A percentile compares a stretch with the other conserved stretches of the same genome.
phyloP scores from a whole-genome alignment of 2,888 invertebrate genomes.

The Drosophila testacea region DNA sequence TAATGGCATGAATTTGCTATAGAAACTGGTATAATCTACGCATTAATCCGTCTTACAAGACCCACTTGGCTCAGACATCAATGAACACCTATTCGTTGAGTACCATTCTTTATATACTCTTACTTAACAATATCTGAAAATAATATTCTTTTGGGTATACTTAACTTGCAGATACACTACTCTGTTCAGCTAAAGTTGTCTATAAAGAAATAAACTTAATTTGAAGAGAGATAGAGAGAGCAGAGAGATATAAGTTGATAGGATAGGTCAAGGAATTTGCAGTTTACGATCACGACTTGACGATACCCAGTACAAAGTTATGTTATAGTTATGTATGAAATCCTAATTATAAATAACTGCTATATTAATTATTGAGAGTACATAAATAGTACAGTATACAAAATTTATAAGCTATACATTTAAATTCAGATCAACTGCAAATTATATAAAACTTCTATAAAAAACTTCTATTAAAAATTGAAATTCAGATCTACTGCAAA shows the following conservation, averaged over 20 bases:
- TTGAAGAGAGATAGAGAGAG: neutral
- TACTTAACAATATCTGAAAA: neutral
- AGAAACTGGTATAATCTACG: slow-evolving; percentile 43
- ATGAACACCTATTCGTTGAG: neutral
- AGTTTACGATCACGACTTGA: too few relatives aligned
- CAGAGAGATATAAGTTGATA: too few relatives aligned
- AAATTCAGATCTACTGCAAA: too few relatives aligned
- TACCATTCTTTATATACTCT: slow-evolving; percentile 12
- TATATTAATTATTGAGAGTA: neutral
- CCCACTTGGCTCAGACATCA: slow-evolving; percentile 9
- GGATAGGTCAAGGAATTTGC: too few relatives aligned
- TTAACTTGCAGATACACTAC: neutral
- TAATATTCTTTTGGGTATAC: neutral
- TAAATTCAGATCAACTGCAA: too few relatives aligned
- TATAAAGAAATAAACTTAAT: neutral
- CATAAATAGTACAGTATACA: neutral
- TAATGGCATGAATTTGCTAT: slow-evolving; percentile 6
- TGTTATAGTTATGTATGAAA: too few relatives aligned
- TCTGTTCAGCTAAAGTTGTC: too few relatives aligned
- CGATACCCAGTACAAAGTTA: too few relatives aligned
- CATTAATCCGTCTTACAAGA: slow-evolving; percentile 27
- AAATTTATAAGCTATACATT: neutral
- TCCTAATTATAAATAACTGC: neutral
- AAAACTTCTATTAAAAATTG: too few relatives aligned
- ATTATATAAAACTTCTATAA: too few relatives aligned